These are phyloP conservation scores for Panthera tigris DNA, from an alignment of 2,113 vertebrate species.

Conservation along the genomic window DNA sequence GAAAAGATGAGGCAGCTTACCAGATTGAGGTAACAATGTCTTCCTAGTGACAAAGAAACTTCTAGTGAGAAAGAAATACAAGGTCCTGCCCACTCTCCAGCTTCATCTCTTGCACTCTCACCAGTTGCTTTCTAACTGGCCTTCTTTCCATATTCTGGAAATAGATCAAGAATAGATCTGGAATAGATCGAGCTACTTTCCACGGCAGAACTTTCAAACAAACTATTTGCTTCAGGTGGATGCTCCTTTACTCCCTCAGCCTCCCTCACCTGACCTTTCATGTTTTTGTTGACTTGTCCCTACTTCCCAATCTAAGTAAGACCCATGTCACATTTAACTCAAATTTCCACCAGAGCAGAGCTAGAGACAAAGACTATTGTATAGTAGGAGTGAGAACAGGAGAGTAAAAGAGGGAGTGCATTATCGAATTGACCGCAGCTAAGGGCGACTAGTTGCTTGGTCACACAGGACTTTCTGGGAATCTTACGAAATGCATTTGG, in stretches of 20 bases:
- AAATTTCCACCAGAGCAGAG: background rate
- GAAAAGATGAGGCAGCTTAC: background rate
- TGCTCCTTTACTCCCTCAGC: background rate
- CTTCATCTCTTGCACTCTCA: background rate
- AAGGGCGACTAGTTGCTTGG: background rate
- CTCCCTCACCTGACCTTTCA: background rate
- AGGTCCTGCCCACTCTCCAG: background rate
- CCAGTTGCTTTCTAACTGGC: background rate
- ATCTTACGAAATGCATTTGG: background rate
- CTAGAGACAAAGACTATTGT: background rate
- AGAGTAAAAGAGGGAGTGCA: background rate
- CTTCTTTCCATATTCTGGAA: background rate
- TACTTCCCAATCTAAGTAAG: background rate
- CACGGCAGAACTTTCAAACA: background rate
- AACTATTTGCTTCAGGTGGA: background rate
- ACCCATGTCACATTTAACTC: background rate
- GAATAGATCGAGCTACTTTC: background rate
- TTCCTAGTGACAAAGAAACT: background rate
- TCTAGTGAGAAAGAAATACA: background rate
- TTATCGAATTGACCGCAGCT: background rate
- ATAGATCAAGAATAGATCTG: background rate
- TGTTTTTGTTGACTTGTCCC: background rate
- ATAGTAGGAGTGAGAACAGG: background rate
- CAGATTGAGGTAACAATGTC: background rate
- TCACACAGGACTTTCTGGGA: background rate